Conservation (phyloP, 1,140 invertebrate species). For the Frieseomelitta varia region DNA sequence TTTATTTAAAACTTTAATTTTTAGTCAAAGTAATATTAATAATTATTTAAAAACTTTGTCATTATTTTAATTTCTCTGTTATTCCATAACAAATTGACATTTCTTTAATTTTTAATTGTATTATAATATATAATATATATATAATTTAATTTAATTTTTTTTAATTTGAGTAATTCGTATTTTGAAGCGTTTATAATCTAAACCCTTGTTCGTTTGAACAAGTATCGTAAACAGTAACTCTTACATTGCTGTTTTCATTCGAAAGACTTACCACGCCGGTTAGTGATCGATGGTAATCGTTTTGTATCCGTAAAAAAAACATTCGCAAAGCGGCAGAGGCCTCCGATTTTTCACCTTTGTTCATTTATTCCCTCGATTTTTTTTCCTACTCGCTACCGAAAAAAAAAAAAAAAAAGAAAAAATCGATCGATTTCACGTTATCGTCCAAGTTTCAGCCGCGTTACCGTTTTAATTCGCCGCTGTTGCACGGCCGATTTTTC, state of each 20-base stretch:
- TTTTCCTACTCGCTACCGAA: not conserved
- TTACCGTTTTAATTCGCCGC: constrained; percentile 20
- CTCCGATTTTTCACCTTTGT: constrained; percentile 25
- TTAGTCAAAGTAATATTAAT: no score
- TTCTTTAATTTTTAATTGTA: not conserved
- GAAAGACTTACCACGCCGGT: not conserved
- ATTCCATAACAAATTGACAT: not conserved
- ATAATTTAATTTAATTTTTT: no score
- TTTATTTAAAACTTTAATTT: no score
- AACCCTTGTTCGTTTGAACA: not conserved
- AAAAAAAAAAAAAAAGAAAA: no score
- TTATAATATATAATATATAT: no score
- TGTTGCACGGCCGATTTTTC: constrained; percentile 13
- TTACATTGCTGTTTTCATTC: not conserved
- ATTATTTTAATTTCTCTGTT: not conserved
- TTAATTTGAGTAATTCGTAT: not conserved
- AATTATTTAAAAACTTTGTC: not conserved
- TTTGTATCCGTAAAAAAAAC: constrained; percentile 29
- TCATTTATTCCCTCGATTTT: constrained; percentile 18
- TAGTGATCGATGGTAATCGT: constrained; percentile 11
- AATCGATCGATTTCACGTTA: constrained; percentile 19
- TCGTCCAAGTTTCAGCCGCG: constrained; percentile 13
- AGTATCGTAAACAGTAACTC: not conserved
- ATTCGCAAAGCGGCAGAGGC: not conserved
- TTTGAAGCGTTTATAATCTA: not conserved